phyloP scores from a whole-genome alignment of 2,113 vertebrate genomes.

The Anarrhichthys ocellatus region DNA sequence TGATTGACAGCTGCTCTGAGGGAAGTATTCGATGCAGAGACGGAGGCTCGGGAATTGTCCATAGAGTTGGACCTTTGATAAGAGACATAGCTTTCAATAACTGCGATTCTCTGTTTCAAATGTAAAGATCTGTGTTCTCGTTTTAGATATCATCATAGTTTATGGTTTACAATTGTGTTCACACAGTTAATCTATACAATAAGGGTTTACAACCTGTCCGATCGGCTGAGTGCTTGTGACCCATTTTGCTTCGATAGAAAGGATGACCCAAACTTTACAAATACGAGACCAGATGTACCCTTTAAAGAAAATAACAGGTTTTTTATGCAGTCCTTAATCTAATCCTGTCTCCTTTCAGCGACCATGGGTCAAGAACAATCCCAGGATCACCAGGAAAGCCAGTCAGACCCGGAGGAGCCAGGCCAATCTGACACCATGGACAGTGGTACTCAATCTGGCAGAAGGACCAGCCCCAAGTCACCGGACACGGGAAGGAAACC shows the following conservation, averaged over 20 bases:
- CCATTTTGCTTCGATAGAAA: neutral
- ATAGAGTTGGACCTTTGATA: no score
- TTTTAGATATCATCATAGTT: neutral
- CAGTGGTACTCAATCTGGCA: conserved; percentile 8
- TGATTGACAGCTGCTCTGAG: no score
- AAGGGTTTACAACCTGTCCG: neutral
- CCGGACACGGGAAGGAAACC: conserved; percentile 4
- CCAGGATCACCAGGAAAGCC: conserved; percentile 54
- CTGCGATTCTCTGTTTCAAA: no score
- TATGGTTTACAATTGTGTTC: neutral
- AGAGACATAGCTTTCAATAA: no score
- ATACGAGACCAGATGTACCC: neutral
- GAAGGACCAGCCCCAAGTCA: conserved; percentile 10
- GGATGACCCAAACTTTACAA: no score
- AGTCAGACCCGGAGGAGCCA: conserved; percentile 26
- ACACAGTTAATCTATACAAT: neutral
- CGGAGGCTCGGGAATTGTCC: no score
- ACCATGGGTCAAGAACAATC: conserved; percentile 85
- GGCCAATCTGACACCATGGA: neutral
- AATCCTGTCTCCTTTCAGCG: conserved; percentile 49
- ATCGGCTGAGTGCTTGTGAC: neutral
- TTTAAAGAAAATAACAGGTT: neutral
- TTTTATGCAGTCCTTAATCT: conserved; percentile 1
- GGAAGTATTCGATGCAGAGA: no score
- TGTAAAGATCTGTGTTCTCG: no score